These are phyloP conservation scores for Sthenelais limicola DNA, from an alignment of 2,888 invertebrate species.

Conservation along the genomic window DNA sequence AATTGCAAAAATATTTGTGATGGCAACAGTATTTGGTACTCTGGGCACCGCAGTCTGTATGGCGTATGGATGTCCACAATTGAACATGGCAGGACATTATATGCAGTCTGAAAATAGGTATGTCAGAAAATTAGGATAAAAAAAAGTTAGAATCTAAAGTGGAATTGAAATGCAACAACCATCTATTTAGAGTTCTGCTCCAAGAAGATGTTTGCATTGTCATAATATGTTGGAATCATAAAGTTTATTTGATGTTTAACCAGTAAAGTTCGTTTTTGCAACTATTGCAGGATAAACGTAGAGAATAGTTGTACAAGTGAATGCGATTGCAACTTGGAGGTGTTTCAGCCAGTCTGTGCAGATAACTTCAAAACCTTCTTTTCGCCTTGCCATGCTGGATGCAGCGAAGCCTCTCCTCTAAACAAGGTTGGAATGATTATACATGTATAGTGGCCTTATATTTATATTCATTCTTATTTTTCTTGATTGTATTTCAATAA, in stretches of 20 bases:
- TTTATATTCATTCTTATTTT: too few species aligned
- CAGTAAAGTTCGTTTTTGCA: too few species aligned
- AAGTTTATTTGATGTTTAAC: too few species aligned
- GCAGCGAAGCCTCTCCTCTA: slow-evolving; percentile 4
- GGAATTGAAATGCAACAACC: too few species aligned
- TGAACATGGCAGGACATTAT: slow-evolving; percentile 44
- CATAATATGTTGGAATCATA: too few species aligned
- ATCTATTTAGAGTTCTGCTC: too few species aligned
- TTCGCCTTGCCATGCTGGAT: slow-evolving; percentile 52
- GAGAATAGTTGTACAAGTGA: neutral
- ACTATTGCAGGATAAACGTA: neutral
- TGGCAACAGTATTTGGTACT: slow-evolving; percentile 11
- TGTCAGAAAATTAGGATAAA: too few species aligned
- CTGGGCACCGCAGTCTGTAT: slow-evolving; percentile 42
- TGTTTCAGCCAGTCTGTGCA: slow-evolving; percentile 47
- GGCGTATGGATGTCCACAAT: slow-evolving; percentile 48
- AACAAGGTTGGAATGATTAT: slow-evolving; percentile 41
- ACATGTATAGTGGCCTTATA: too few species aligned
- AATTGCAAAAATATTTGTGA: slow-evolving; percentile 38
- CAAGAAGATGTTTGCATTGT: too few species aligned
- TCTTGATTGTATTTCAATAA: too few species aligned
- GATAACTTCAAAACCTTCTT: slow-evolving; percentile 49
- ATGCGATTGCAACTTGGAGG: neutral
- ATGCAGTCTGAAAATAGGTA: slow-evolving; percentile 12
- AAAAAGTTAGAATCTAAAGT: too few species aligned